Evolutionary conservation across 2,113 vertebrate species (phyloP), one percentile per base, ranked within the genome.

Genomic region (Nyctereutes procyonoides): DNA sequence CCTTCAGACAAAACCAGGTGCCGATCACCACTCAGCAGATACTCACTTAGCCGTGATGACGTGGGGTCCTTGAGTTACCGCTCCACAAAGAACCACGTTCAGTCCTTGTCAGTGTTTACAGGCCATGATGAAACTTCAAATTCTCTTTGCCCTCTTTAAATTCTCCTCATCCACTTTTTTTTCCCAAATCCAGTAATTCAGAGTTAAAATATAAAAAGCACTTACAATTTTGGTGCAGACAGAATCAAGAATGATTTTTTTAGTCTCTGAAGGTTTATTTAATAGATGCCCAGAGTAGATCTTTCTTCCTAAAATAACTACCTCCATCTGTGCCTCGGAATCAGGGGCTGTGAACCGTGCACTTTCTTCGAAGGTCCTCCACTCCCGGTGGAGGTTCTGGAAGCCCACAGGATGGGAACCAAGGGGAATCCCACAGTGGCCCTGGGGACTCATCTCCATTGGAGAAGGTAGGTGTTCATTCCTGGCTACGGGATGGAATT

Each of bases 1-100:
- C 96, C 69, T 43, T 90, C 87, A 73, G 74, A 56, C 82, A 93
- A 48, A 95, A 30, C 12, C 95, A 38, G 17, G n/a, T 5, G n/a
- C 63, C 4, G 12, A 43, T 16, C 48, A 17, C 71, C 76, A 32
- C 6, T 48, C 93, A 24, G 7, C 93, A 76, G 84, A 32, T 6
- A 17, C 0, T 85, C 69, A 76, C 63, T 83, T 30, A 35, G 53
- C 92, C 19, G 1, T 0, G 16, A 8, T 9, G 56, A 10, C 1
- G 0, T 22, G 7, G 20, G 15, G 38, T 43, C 86, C 86, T 10
- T 2, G 80, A 80, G 62, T 80, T 3, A 30, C 2, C 3, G 12
- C 48, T 43, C 43, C 43, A 43, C 53, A 26, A 17, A 60, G 43
- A 51, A 11, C 19, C 69, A 48, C 32, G 3, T 3, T 5, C 20